phyloP scores from a whole-genome alignment of 2,888 invertebrate genomes.

The Idaea aversata region DNA sequence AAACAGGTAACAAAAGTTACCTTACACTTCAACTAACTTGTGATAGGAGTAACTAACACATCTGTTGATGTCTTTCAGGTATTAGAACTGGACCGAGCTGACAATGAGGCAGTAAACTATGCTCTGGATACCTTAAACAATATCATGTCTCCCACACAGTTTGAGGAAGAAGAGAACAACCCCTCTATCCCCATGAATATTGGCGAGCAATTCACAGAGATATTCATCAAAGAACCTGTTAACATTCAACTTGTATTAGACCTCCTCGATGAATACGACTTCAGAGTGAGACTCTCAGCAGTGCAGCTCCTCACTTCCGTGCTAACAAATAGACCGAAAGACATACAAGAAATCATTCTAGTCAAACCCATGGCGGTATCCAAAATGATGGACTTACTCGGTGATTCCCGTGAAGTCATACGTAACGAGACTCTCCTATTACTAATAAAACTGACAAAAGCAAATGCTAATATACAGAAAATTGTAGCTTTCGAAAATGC shows the following conservation, averaged over 20 bases:
- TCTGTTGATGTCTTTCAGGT: constrained; percentile 73
- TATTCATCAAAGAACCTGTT: constrained; percentile 94
- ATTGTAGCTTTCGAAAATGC: constrained; percentile 99
- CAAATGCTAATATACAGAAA: constrained; percentile 98
- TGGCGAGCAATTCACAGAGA: constrained; percentile 97
- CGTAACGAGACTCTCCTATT: constrained; percentile 96
- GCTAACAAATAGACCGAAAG: constrained; percentile 90
- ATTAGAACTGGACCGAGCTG: constrained; percentile 92
- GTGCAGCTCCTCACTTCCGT: constrained; percentile 94
- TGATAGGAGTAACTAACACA: not conserved
- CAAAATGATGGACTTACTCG: constrained; percentile 96
- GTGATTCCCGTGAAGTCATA: constrained; percentile 96
- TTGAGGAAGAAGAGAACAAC: constrained; percentile 89
- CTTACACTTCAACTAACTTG: not conserved
- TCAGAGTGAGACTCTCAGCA: constrained; percentile 94
- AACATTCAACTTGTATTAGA: constrained; percentile 90
- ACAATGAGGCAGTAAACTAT: constrained; percentile 95
- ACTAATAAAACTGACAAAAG: constrained; percentile 93
- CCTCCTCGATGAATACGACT: constrained; percentile 96
- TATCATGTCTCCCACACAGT: constrained; percentile 89
- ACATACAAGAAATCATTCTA: constrained; percentile 92
- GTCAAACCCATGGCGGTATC: constrained; percentile 98
- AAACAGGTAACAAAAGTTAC: constrained; percentile 65
- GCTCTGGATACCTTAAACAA: constrained; percentile 96
- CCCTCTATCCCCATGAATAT: constrained; percentile 84